These are phyloP conservation scores for Sinonovacula constricta DNA, from an alignment of 1,140 invertebrate genomes.

Conservation along the genomic window DNA sequence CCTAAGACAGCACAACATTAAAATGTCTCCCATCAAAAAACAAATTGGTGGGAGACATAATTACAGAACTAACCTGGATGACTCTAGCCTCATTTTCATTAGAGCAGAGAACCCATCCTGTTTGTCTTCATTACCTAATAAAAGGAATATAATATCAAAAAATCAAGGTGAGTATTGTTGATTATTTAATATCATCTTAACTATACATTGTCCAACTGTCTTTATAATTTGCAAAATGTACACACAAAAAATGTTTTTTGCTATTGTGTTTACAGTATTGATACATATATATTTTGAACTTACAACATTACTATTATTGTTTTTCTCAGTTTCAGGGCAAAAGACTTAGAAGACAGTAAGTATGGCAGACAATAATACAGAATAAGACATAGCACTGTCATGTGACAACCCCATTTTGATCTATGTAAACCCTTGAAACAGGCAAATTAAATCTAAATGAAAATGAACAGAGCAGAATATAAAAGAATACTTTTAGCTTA, in stretches of 20 bases:
- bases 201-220: constrained; percentile 26
- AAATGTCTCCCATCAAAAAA: constrained; percentile 30
- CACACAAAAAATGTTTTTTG: constrained; percentile 17
- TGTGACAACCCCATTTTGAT: constrained; percentile 25
- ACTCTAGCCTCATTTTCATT: constrained; percentile 30
- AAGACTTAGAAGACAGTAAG: constrained; percentile 21
- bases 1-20: constrained; percentile 26
- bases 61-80: constrained; percentile 27
- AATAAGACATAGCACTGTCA: constrained; percentile 28
- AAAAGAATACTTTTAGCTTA: constrained; percentile 18
- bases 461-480: constrained; percentile 1
- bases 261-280: constrained; percentile 29
- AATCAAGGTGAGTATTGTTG: constrained; percentile 27
- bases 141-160: constrained; percentile 22
- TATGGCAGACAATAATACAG: constrained; percentile 28
- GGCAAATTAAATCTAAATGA: constrained; percentile 31
- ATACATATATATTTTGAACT: constrained; percentile 31
- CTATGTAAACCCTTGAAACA: constrained; percentile 30
- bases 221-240: constrained; percentile 8
- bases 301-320: constrained; percentile 20
- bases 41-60: constrained; percentile 27
- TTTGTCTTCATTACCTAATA: constrained; percentile 31
- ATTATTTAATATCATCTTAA: constrained; percentile 24
- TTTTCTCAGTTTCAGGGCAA: constrained; percentile 10
- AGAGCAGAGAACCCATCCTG: constrained; percentile 26